Conservation (phyloP, 2,113 vertebrate species). For the Ptychochromis oligacanthus region DNA sequence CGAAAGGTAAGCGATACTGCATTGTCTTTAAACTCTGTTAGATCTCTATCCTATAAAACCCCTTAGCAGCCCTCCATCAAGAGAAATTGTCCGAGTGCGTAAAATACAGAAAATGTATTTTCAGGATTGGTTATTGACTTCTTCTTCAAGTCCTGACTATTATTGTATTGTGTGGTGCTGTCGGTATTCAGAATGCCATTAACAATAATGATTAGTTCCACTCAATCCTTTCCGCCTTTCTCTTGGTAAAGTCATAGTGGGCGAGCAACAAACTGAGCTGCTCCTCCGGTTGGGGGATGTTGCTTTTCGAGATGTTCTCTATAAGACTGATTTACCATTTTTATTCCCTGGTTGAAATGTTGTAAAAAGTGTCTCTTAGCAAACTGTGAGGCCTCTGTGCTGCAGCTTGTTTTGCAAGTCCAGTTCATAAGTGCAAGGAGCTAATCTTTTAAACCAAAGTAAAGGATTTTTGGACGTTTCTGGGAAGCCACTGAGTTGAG, state of each 20-base stretch:
- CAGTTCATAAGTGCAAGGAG: not conserved
- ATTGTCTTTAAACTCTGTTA: not conserved
- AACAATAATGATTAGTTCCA: not conserved
- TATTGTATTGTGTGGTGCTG: slow-evolving; percentile 26
- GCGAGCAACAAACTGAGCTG: not conserved
- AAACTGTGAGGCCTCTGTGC: not conserved
- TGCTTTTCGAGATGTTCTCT: not conserved
- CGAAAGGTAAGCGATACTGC: slow-evolving; percentile 84
- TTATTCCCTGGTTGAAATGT: not conserved
- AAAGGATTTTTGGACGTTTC: slow-evolving; percentile 12
- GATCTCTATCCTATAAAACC: not conserved
- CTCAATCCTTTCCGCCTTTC: not conserved
- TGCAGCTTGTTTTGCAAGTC: slow-evolving; percentile 16
- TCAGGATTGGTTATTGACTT: slow-evolving; percentile 50
- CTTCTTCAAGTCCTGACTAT: slow-evolving; percentile 4
- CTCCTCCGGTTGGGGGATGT: not conserved
- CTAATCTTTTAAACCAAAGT: slow-evolving; percentile 37
- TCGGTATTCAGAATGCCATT: not conserved
- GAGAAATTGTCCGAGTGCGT: slow-evolving; percentile 9
- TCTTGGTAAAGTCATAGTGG: not conserved
- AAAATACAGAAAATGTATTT: slow-evolving; percentile 25
- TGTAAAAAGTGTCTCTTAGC: slow-evolving; percentile 15
- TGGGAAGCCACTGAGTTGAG: slow-evolving; percentile 3
- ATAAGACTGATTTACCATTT: not conserved
- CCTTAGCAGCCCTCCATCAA: slow-evolving; percentile 14